Conservation (phyloP, 1,140 invertebrate genomes). For the Colletes latitarsis region DNA sequence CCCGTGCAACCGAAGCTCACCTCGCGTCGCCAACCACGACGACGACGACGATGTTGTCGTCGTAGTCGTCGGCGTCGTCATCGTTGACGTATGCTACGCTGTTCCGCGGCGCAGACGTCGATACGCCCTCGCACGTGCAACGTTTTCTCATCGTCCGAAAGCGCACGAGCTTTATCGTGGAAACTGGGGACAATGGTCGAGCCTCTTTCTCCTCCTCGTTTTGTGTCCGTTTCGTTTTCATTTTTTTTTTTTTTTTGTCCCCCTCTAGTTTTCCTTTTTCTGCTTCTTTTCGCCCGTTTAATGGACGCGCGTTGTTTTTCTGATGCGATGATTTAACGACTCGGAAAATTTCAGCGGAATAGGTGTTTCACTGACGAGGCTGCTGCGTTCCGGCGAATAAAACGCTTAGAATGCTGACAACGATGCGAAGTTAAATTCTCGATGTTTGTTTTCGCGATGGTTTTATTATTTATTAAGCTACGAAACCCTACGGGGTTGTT, state of each 20-base stretch:
- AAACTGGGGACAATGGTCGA: conserved; percentile 47
- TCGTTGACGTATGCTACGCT: conserved; percentile 30
- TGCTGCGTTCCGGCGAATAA: background rate
- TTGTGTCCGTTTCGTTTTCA: background rate
- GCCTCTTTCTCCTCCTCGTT: background rate
- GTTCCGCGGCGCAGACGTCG: conserved; percentile 63
- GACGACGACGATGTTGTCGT: background rate
- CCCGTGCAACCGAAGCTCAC: conserved; percentile 67
- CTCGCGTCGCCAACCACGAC: conserved; percentile 53
- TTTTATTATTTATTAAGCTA: background rate
- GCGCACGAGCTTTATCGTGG: conserved; percentile 47
- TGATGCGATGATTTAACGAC: conserved; percentile 37
- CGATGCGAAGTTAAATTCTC: background rate
- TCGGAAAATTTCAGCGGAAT: conserved; percentile 24
- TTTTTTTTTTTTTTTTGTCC: background rate
- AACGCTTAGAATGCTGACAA: background rate
- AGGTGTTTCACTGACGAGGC: conserved; percentile 5
- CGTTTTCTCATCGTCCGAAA: conserved; percentile 67
- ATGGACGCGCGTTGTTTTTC: conserved; percentile 23
- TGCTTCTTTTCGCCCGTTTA: background rate
- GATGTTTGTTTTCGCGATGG: background rate
- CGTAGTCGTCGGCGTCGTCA: conserved; percentile 13
- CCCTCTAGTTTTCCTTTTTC: background rate
- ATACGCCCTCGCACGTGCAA: conserved; percentile 70
- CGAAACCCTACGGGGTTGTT: too few species aligned